These are phyloP conservation scores for Zaprionus camerounensis DNA, from an alignment of 1,140 invertebrate species.

Conservation along the genomic window DNA sequence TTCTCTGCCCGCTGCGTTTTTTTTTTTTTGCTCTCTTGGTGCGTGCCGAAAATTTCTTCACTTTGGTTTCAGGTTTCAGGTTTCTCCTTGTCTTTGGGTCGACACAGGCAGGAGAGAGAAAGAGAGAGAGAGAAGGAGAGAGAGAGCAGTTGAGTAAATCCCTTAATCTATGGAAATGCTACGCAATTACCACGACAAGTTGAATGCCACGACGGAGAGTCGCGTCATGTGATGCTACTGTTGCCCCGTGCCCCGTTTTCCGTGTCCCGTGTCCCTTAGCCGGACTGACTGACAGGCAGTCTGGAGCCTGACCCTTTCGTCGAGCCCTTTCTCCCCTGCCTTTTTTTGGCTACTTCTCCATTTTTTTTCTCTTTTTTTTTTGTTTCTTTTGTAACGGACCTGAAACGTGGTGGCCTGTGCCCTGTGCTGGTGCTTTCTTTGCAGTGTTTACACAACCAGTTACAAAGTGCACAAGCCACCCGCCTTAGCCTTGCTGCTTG, in stretches of 20 bases:
- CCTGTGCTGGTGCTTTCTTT: slow-evolving; percentile 38
- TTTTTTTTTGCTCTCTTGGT: slow-evolving; percentile 32
- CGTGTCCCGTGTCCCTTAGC: not conserved
- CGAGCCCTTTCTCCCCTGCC: slow-evolving; percentile 21
- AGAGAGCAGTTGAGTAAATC: slow-evolving; percentile 65
- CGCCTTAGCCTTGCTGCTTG: slow-evolving; percentile 18
- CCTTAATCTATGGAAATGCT: slow-evolving; percentile 84
- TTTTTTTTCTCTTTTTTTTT: not conserved
- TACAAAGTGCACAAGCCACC: slow-evolving; percentile 80
- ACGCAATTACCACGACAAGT: slow-evolving; percentile 83
- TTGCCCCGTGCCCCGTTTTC: not conserved
- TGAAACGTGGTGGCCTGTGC: slow-evolving; percentile 16
- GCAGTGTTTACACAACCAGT: slow-evolving; percentile 81
- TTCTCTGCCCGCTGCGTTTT: not conserved
- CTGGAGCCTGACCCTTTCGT: slow-evolving; percentile 63
- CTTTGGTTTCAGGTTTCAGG: slow-evolving; percentile 50
- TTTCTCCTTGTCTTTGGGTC: slow-evolving; percentile 26
- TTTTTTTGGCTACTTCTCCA: not conserved
- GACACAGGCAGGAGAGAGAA: slow-evolving; percentile 10
- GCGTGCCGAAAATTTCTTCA: slow-evolving; percentile 46
- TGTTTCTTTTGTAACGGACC: slow-evolving; percentile 33
- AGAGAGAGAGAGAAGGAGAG: slow-evolving; percentile 14
- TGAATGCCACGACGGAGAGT: slow-evolving; percentile 40
- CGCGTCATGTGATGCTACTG: slow-evolving; percentile 62
- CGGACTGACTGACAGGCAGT: slow-evolving; percentile 9